phyloP scores from a whole-genome alignment of 2,888 invertebrate genomes.

The Monopis laevigella region DNA sequence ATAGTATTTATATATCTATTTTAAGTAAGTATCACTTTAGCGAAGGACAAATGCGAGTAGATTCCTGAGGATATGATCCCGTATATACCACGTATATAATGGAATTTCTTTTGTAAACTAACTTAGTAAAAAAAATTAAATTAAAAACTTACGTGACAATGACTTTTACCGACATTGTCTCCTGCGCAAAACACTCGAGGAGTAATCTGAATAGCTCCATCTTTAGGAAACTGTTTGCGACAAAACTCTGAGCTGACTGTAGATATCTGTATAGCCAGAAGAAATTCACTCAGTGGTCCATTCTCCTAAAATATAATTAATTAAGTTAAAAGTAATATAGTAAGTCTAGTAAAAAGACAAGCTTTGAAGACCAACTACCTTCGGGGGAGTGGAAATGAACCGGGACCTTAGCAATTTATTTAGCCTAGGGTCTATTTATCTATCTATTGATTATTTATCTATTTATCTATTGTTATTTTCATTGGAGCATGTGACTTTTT shows the following conservation, averaged over 20 bases:
- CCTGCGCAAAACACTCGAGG: constrained; percentile 48
- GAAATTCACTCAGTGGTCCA: constrained; percentile 26
- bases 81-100: no score
- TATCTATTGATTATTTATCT: no score
- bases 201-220: constrained; percentile 29
- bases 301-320: constrained; percentile 28
- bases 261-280: constrained; percentile 34
- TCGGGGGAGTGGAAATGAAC: background rate
- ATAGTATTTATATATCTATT: no score
- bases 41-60: no score
- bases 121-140: no score
- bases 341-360: background rate
- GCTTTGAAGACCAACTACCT: background rate
- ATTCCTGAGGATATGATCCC: no score
- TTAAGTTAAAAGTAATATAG: background rate
- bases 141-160: constrained; percentile 55
- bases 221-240: constrained; percentile 19
- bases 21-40: no score
- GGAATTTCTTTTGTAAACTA: no score
- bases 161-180: constrained; percentile 42
- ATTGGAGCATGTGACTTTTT: no score
- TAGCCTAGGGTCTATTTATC: no score
- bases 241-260: constrained; percentile 28
- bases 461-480: no score
- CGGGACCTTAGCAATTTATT: no score